Conservation (phyloP, 2,113 vertebrate genomes). For the Ceyx cyanopectus region DNA sequence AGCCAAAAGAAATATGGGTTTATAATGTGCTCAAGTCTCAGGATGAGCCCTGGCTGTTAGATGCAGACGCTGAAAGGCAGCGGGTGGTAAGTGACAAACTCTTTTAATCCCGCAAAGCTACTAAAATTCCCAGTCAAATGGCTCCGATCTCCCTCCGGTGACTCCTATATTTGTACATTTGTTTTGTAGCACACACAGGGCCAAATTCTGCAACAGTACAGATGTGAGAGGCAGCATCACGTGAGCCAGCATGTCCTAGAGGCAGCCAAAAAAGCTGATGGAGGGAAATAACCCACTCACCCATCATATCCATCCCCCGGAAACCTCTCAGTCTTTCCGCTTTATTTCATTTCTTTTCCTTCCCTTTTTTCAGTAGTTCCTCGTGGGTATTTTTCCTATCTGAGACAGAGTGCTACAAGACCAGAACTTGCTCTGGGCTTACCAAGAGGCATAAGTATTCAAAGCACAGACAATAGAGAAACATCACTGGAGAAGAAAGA, state of each 20-base stretch:
- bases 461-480: neutral
- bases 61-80: neutral
- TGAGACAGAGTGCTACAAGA: neutral
- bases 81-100: conserved; percentile 48
- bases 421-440: neutral
- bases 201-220: neutral
- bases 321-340: neutral
- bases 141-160: neutral
- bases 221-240: neutral
- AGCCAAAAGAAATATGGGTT: conserved; percentile 60
- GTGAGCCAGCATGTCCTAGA: neutral
- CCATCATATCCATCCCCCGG: neutral
- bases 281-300: conserved; percentile 1
- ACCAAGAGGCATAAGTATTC: neutral
- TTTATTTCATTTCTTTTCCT: neutral
- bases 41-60: conserved; percentile 18
- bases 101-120: conserved; percentile 14
- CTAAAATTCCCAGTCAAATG: conserved; percentile 18
- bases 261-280: conserved; percentile 33
- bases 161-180: neutral
- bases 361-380: neutral
- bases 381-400: neutral
- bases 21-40: conserved; percentile 58
- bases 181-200: conserved; percentile 9
- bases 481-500: neutral